Base-by-base conservation (phyloP, 2,797 vertebrate genomes). In the Esox masquinongy region DNA sequence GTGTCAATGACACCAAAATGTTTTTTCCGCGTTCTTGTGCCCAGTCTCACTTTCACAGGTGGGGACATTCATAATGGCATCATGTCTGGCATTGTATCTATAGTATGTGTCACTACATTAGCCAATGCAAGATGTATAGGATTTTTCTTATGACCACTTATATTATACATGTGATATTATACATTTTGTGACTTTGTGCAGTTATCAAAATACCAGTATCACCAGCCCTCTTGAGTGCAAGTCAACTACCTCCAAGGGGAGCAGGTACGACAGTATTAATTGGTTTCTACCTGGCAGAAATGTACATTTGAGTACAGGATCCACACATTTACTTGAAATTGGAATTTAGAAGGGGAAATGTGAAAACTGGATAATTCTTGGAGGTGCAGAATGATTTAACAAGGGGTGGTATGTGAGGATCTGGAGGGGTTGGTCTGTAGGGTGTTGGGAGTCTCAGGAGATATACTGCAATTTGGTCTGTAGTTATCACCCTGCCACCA, bases 251-350 rank as follows among this genome's bases (percentile, higher is more conserved):
- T 93, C 90, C 77, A 77, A 88, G 84, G 91, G 86, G 75, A 94
- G 78, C 79, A 95, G 93, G 94, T 95, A 91, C 43, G 51, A 19
- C n/a, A 39, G n/a, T n/a, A 47, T 56, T 71, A 75, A 69, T 19
- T 31, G 34, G 49, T 74, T 66, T 66, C n/a, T 68, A 12, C 9
- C 59, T 19, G 14, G 66, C 51, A 71, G 50, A 69, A 14, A 31
- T 71, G 77, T 43, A 68, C 61, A 56, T 56, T n/a, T 22, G 9
- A 59, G n/a, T 59, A 47, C 43, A 47, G 12, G 43, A 47, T 6
- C 39, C 5, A 43, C 5, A 43, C 2, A 43, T 43, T 43, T 43
- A 43, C 9, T 43, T 43, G 1, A 43, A 43, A 43, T 47, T 47
- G 12, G 43, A 11, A 14, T 47, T 43, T 5, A 43, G 43, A 43